Conservation (phyloP, 2,888 invertebrate genomes). For the Drosophila emarginata region DNA sequence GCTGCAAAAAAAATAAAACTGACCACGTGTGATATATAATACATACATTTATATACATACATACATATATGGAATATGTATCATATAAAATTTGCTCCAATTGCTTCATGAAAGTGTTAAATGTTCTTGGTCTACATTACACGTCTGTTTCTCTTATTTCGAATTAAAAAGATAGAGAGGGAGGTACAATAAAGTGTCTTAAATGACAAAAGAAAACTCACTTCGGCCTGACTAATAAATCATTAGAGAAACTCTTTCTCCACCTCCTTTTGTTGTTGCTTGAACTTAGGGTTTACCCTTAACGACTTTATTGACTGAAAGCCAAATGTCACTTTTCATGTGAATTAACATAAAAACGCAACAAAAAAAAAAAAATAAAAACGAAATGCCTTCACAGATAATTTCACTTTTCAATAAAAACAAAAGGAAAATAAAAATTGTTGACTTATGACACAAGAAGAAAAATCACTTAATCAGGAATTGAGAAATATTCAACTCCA, state of each 20-base stretch:
- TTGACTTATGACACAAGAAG: conserved; percentile 17
- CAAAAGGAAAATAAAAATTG: conserved; percentile 39
- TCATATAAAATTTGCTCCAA: conserved; percentile 56
- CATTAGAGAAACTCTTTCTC: conserved; percentile 37
- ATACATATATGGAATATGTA: conserved; percentile 25
- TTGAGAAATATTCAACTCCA: not conserved
- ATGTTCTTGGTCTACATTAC: conserved; percentile 58
- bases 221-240: conserved; percentile 7
- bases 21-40: conserved; percentile 26
- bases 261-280: not conserved
- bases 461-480: conserved; percentile 52
- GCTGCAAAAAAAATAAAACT: conserved; percentile 59
- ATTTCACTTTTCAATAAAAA: conserved; percentile 67
- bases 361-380: not conserved
- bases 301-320: conserved; percentile 34
- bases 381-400: conserved; percentile 22
- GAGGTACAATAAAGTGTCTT: not conserved
- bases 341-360: conserved; percentile 39
- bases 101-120: conserved; percentile 72
- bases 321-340: conserved; percentile 46
- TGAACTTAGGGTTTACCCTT: conserved; percentile 14
- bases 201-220: not conserved
- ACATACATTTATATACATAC: not conserved
- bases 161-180: conserved; percentile 7
- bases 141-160: not conserved